Percentiles rank a stretch among this genome's conserved stretches.
Evolutionary conservation across 2,888 invertebrate genomes (phyloP).

Genomic region (Ophion costatus): DNA sequence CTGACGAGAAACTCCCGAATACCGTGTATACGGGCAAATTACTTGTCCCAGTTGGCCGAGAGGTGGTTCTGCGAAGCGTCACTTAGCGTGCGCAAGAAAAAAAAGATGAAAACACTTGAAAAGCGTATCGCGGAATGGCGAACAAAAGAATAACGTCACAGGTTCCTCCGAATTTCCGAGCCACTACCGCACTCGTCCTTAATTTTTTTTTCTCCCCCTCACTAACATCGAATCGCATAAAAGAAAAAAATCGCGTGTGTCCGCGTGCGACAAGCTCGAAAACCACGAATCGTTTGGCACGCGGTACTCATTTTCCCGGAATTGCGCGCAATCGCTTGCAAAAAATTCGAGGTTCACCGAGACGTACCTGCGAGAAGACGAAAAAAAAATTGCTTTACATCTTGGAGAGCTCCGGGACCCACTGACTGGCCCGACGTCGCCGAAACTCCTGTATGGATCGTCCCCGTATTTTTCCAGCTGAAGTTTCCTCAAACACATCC

Average conservation of each 20-base stretch:
- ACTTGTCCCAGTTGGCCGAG: constrained; percentile 57
- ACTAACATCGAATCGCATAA: constrained; percentile 5
- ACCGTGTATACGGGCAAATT: constrained; percentile 19
- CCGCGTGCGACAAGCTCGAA: constrained; percentile 1
- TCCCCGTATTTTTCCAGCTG: neutral
- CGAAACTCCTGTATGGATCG: constrained; percentile 16
- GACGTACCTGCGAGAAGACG: constrained; percentile 53
- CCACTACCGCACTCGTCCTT: constrained; percentile 47
- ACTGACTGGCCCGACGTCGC: constrained; percentile 11
- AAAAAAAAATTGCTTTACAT: constrained; percentile 24
- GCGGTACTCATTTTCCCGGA: neutral
- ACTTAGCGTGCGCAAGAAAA: constrained; percentile 26
- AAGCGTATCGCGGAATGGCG: constrained; percentile 42
- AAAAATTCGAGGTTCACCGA: constrained; percentile 25
- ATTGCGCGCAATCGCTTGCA: neutral
- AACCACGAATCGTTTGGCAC: neutral
- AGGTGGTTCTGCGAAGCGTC: constrained; percentile 65
- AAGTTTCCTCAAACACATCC: neutral
- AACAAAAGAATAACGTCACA: constrained; percentile 60
- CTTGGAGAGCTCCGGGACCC: neutral
- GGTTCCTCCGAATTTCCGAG: constrained; percentile 62
- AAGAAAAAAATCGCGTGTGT: constrained; percentile 13
- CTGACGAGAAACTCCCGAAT: neutral
- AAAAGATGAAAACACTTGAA: constrained; percentile 49
- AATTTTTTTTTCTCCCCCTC: constrained; percentile 6